Evolutionary conservation across 2,797 vertebrate species (phyloP).

Genomic region (Melanotaenia parkinsoni): DNA sequence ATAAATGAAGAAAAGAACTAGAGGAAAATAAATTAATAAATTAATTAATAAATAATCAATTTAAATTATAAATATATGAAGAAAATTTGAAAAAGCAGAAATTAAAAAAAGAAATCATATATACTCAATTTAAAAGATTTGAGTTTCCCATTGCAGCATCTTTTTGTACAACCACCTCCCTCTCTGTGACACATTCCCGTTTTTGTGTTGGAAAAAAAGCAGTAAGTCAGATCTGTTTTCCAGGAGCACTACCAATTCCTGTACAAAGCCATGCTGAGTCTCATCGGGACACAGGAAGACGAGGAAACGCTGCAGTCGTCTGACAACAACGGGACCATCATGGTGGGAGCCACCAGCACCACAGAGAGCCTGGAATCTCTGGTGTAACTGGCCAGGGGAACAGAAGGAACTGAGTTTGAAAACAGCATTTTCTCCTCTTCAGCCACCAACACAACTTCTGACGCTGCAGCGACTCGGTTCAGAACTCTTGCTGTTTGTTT

Average conservation of each 20-base stretch:
- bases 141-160: no score
- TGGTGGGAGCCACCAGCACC: slow-evolving; percentile 82
- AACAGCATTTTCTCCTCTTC: slow-evolving; percentile 24
- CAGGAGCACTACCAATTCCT: slow-evolving; percentile 97
- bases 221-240: slow-evolving; percentile 8
- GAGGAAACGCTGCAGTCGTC: slow-evolving; percentile 86
- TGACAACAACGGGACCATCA: slow-evolving; percentile 88
- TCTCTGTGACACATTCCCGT: no score
- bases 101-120: no score
- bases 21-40: no score
- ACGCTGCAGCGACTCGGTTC: slow-evolving; percentile 11
- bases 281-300: slow-evolving; percentile 91
- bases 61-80: no score
- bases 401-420: slow-evolving; percentile 28
- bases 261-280: slow-evolving; percentile 95
- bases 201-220: no score
- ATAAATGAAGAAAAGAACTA: no score
- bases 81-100: no score
- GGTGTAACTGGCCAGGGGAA: slow-evolving; percentile 79
- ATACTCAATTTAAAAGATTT: no score
- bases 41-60: no score
- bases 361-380: slow-evolving; percentile 95
- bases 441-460: slow-evolving; percentile 22
- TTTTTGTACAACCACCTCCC: no score
- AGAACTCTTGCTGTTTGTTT: slow-evolving; percentile 10